phyloP scores from a whole-genome alignment of 37 sponge, comb jelly and placozoan genomes.

The Haliclona indistincta region DNA sequence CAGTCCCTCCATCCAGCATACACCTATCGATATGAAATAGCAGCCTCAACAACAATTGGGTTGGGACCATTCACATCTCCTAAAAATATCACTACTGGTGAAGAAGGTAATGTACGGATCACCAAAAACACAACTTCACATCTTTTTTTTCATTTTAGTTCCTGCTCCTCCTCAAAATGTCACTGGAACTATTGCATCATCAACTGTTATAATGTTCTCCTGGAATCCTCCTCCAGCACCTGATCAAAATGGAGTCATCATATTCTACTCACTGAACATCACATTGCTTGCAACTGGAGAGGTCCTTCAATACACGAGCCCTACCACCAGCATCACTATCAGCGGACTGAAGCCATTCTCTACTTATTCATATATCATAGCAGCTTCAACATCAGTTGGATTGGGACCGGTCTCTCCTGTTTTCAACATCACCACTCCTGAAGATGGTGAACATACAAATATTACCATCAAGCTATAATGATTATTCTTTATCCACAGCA shows the following conservation, averaged over 20 bases:
- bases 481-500: neutral
- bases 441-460: neutral
- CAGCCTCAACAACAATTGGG: neutral
- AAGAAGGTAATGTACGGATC: neutral
- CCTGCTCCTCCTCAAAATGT: conserved; percentile 22
- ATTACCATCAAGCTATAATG: neutral
- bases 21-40: neutral
- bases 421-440: neutral
- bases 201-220: conserved; percentile 3
- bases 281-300: neutral
- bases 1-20: neutral
- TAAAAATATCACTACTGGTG: neutral
- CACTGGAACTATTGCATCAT: neutral
- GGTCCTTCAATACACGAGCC: neutral
- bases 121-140: neutral
- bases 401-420: conserved; percentile 1
- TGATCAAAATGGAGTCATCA: conserved; percentile 14
- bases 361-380: neutral
- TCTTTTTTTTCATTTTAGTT: neutral
- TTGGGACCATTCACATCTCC: neutral
- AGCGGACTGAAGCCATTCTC: neutral
- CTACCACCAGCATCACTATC: neutral
- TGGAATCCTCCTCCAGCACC: conserved; percentile 30
- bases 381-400: neutral
- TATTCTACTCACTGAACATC: conserved; percentile 2